Conservation (phyloP, 2,888 invertebrate species). For the Caenorhabditis japonica region DNA sequence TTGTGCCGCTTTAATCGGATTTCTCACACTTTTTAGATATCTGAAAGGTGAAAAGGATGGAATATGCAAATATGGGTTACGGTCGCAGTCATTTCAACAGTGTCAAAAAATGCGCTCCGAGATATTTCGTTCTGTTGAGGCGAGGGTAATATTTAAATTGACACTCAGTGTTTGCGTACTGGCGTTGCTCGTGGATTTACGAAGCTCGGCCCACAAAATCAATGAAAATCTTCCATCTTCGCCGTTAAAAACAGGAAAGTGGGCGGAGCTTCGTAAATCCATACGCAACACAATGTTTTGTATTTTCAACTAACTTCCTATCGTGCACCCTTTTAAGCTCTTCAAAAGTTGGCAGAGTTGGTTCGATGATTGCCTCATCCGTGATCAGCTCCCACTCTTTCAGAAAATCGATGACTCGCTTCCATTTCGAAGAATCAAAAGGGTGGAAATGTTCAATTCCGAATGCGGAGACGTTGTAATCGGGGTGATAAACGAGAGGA, state of each 20-base stretch:
- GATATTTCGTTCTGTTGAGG: too few relatives aligned
- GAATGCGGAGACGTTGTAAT: constrained; percentile 87
- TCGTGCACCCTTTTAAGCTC: constrained; percentile 87
- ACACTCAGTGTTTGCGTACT: too few relatives aligned
- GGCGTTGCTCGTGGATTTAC: background rate
- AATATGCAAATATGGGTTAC: too few relatives aligned
- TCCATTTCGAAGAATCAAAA: constrained; percentile 91
- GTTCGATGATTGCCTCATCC: constrained; percentile 82
- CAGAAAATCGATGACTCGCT: constrained; percentile 81
- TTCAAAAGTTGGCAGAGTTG: constrained; percentile 83
- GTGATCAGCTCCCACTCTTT: constrained; percentile 82
- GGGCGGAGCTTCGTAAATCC: too few relatives aligned
- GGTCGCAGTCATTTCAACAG: too few relatives aligned
- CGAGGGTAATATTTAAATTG: too few relatives aligned
- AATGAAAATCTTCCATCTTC: too few relatives aligned
- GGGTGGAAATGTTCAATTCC: constrained; percentile 89
- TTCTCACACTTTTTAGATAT: constrained; percentile 31
- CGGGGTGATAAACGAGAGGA: constrained; percentile 86
- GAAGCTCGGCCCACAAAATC: too few relatives aligned
- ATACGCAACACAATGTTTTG: too few relatives aligned
- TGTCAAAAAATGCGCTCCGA: too few relatives aligned
- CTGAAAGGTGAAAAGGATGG: constrained; percentile 11
- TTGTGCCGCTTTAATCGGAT: constrained; percentile 40
- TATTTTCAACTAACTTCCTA: constrained; percentile 81
- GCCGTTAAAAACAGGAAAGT: too few relatives aligned